phyloP scores from a whole-genome alignment of 1,140 invertebrate species.

The Drosophila pseudoobscura region DNA sequence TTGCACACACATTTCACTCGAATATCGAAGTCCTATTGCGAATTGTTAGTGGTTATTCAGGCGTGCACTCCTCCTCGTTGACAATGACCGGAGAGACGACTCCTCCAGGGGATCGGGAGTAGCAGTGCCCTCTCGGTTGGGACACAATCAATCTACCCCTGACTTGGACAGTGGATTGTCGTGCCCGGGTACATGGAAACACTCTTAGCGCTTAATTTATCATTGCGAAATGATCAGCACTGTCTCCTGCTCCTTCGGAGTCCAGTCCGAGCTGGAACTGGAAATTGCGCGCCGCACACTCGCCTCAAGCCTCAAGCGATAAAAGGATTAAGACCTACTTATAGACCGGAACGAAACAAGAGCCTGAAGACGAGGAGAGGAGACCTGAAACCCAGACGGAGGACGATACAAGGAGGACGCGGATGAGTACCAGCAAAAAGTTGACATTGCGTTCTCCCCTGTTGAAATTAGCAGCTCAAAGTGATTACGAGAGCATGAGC shows the following conservation, averaged over 20 bases:
- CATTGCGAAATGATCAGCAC: slow-evolving; percentile 78
- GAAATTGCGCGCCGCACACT: slow-evolving; percentile 39
- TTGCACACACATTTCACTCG: slow-evolving; percentile 45
- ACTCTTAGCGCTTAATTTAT: slow-evolving; percentile 83
- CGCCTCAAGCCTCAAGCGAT: slow-evolving; percentile 43
- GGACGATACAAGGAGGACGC: too few species aligned
- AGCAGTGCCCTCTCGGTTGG: slow-evolving; percentile 16
- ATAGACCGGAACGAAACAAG: slow-evolving; percentile 46
- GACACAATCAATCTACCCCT: slow-evolving; percentile 77
- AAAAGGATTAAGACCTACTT: slow-evolving; percentile 75
- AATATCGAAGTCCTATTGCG: slow-evolving; percentile 65
- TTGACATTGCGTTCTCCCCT: too few species aligned
- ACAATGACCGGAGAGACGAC: slow-evolving; percentile 54
- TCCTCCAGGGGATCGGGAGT: not conserved
- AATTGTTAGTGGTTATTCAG: slow-evolving; percentile 67
- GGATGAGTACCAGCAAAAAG: too few species aligned
- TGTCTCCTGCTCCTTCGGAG: slow-evolving; percentile 22
- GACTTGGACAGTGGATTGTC: slow-evolving; percentile 78
- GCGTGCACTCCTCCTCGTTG: slow-evolving; percentile 53
- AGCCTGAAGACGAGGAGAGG: slow-evolving; percentile 15
- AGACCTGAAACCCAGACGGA: not conserved
- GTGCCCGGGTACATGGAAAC: slow-evolving; percentile 74
- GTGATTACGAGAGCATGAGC: slow-evolving; percentile 67
- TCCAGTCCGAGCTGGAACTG: slow-evolving; percentile 31
- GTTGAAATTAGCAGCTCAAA: slow-evolving; percentile 67